Evolutionary conservation across 2,888 invertebrate genomes (phyloP).

Genomic region (Yponomeuta evonymella): DNA sequence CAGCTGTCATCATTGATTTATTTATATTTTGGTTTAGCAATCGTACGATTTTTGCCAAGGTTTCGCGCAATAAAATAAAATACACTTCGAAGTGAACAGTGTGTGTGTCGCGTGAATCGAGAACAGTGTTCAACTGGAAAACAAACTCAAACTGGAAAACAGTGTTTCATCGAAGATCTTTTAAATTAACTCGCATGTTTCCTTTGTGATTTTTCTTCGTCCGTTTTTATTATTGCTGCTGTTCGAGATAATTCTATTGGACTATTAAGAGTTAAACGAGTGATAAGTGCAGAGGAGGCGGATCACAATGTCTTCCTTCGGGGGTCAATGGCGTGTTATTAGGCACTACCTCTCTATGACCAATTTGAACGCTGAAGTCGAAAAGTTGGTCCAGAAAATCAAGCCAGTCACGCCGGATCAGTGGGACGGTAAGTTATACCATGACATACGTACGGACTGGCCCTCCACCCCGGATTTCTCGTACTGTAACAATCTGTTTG

Average conservation of each 20-base stretch:
- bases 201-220: background rate
- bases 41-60: conserved; percentile 31
- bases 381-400: conserved; percentile 55
- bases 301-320: conserved; percentile 57
- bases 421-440: conserved; percentile 58
- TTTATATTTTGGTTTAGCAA: conserved; percentile 38
- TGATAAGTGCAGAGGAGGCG: background rate
- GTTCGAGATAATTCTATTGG: conserved; percentile 7
- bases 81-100: background rate
- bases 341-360: conserved; percentile 57
- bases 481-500: background rate
- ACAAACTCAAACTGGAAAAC: background rate
- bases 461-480: too few species aligned
- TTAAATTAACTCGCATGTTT: background rate
- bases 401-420: conserved; percentile 55
- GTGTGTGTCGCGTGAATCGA: background rate
- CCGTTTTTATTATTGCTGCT: background rate
- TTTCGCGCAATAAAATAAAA: conserved; percentile 24
- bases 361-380: conserved; percentile 55
- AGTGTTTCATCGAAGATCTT: background rate
- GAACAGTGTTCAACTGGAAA: background rate
- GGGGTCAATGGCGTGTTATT: conserved; percentile 63
- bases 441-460: background rate
- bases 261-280: conserved; percentile 2
- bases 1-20: conserved; percentile 55